Conservation (phyloP, 2,113 vertebrate genomes). For the Erythrolamprus reginae region DNA sequence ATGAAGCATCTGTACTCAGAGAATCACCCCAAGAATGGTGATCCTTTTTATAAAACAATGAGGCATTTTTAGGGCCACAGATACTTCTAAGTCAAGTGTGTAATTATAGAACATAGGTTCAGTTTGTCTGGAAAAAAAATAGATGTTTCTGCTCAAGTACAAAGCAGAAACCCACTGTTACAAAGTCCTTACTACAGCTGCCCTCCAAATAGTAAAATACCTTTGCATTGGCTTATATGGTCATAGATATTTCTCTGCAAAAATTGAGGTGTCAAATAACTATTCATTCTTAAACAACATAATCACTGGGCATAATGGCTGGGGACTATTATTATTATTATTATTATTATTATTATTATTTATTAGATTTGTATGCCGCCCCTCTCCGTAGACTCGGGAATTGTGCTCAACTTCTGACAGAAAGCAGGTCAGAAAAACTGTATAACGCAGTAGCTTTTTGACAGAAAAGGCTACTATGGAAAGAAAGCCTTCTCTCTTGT, state of each 20-base stretch:
- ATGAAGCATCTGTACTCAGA: not conserved
- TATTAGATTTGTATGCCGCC: no score
- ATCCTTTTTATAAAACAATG: not conserved
- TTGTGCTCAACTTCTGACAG: not conserved
- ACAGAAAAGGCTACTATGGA: no score
- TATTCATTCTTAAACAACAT: not conserved
- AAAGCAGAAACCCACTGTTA: not conserved
- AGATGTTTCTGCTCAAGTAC: not conserved
- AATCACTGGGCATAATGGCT: not conserved
- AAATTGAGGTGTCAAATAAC: not conserved
- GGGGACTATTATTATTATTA: no score
- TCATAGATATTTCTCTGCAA: not conserved
- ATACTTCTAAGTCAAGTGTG: not conserved
- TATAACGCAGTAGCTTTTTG: not conserved
- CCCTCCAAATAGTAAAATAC: not conserved
- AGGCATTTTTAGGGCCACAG: not conserved
- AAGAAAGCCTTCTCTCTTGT: not conserved
- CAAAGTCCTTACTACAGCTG: not conserved
- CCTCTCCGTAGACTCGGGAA: no score
- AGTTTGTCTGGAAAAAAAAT: not conserved
- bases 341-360: no score
- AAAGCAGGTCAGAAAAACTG: not conserved
- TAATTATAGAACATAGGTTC: not conserved
- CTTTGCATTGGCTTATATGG: not conserved
- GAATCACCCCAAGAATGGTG: not conserved